Conservation (phyloP, 2,888 invertebrate species). For the Lasioglossum malachurum region DNA sequence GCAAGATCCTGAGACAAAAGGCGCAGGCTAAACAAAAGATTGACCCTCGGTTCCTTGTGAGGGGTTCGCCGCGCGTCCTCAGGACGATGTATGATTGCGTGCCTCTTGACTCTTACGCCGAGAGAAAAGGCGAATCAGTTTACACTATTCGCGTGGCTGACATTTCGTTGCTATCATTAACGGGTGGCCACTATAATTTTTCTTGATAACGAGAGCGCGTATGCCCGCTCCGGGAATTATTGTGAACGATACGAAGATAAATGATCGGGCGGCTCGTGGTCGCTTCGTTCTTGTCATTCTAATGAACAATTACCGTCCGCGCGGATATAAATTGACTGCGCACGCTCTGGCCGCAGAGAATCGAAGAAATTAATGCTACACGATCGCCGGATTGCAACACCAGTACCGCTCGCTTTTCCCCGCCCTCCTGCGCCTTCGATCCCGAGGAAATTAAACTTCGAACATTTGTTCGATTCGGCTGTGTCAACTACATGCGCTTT, state of each 20-base stretch:
- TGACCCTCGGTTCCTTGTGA: constrained; percentile 56
- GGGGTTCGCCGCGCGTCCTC: constrained; percentile 29
- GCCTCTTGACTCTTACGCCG: constrained; percentile 55
- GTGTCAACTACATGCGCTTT: background rate
- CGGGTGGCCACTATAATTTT: constrained; percentile 41
- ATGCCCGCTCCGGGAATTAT: background rate
- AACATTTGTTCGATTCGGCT: background rate
- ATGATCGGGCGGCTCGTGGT: background rate
- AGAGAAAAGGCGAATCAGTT: constrained; percentile 57
- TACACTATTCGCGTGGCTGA: constrained; percentile 57
- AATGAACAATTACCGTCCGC: constrained; percentile 2
- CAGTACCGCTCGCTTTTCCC: background rate
- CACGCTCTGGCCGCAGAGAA: background rate
- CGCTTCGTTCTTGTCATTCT: constrained; percentile 18
- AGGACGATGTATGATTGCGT: constrained; percentile 61
- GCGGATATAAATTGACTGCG: background rate
- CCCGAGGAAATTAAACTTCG: background rate
- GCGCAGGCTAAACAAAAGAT: constrained; percentile 52
- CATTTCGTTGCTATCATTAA: constrained; percentile 51
- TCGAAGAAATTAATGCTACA: constrained; percentile 1
- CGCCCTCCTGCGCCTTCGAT: background rate
- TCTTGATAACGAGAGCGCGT: constrained; percentile 23
- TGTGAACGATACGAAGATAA: constrained; percentile 24
- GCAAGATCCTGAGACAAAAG: constrained; percentile 62
- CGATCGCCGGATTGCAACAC: background rate